A percentile compares a stretch with the other conserved stretches of the same genome.
These are phyloP conservation scores for Nebria brevicollis DNA, from an alignment of 2,888 invertebrate species.

Conservation along the genomic window DNA sequence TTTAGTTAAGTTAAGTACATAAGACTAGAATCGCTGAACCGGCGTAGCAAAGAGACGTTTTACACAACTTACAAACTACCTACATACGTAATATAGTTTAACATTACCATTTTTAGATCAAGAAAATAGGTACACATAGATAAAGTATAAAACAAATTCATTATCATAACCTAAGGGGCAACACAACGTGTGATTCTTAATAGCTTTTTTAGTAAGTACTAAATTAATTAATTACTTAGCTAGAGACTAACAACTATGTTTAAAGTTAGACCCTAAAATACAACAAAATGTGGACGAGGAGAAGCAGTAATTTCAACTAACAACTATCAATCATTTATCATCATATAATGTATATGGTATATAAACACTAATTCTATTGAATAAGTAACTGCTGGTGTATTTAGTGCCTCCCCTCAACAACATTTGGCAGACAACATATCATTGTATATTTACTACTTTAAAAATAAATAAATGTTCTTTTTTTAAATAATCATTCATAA, in stretches of 20 bases:
- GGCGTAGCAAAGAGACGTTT: conserved; percentile 57
- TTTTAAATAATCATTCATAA: conserved; percentile 52
- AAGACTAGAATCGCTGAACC: conserved; percentile 47
- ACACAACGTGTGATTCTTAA: conserved; percentile 41
- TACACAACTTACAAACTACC: conserved; percentile 62
- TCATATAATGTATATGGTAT: conserved; percentile 49
- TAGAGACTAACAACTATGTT: conserved; percentile 48
- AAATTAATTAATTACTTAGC: conserved; percentile 45
- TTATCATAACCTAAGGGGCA: conserved; percentile 40
- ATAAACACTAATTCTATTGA: conserved; percentile 55
- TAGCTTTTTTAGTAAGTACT: conserved; percentile 44
- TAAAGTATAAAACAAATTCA: conserved; percentile 59
- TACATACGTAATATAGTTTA: conserved; percentile 57
- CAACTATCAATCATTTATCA: conserved; percentile 47
- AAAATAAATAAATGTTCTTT: conserved; percentile 48
- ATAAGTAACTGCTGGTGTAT: conserved; percentile 50
- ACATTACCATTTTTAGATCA: conserved; percentile 50
- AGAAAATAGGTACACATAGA: conserved; percentile 58
- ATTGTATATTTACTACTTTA: conserved; percentile 54
- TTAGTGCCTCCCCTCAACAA: conserved; percentile 59
- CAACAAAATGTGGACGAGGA: conserved; percentile 60
- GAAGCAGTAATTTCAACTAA: conserved; percentile 58
- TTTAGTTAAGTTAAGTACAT: not conserved
- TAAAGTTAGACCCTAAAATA: conserved; percentile 61
- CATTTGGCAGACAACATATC: conserved; percentile 63